These are phyloP conservation scores for Zophobas atratus DNA, from an alignment of 1,140 invertebrate genomes.

Conservation along the genomic window DNA sequence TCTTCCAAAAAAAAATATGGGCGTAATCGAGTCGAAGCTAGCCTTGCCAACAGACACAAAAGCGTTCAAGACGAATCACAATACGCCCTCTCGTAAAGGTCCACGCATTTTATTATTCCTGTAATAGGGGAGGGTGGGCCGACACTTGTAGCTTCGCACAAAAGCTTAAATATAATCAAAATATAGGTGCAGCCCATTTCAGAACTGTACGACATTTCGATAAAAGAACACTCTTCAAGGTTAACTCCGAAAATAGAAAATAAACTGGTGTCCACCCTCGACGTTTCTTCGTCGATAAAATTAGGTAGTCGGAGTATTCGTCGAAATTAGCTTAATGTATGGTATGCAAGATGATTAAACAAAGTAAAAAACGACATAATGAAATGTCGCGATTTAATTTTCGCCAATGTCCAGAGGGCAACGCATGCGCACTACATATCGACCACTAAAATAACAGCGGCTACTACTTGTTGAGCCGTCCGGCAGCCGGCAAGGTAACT, in stretches of 20 bases:
- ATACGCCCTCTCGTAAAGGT: neutral
- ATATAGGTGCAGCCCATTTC: neutral
- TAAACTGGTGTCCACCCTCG: too few species aligned
- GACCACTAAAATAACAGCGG: conserved; percentile 43
- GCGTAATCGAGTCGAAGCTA: neutral
- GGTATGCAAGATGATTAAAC: conserved; percentile 2
- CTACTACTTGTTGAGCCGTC: conserved; percentile 55
- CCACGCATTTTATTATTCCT: neutral
- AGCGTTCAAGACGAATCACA: neutral
- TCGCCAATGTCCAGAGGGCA: conserved; percentile 43
- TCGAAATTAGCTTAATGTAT: conserved; percentile 1
- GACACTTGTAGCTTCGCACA: neutral
- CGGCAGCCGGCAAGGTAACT: conserved; percentile 45
- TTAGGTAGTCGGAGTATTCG: neutral
- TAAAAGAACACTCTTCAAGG: neutral
- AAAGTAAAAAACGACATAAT: conserved; percentile 1
- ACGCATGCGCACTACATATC: conserved; percentile 41
- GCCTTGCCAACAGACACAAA: neutral
- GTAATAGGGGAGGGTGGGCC: neutral
- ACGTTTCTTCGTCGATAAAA: neutral
- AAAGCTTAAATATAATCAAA: neutral
- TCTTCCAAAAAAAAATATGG: neutral
- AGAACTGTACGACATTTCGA: too few species aligned
- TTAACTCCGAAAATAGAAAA: neutral
- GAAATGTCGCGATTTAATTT: conserved; percentile 35